phyloP scores from a whole-genome alignment of 2,113 vertebrate species.

The Eubucco bourcierii region DNA sequence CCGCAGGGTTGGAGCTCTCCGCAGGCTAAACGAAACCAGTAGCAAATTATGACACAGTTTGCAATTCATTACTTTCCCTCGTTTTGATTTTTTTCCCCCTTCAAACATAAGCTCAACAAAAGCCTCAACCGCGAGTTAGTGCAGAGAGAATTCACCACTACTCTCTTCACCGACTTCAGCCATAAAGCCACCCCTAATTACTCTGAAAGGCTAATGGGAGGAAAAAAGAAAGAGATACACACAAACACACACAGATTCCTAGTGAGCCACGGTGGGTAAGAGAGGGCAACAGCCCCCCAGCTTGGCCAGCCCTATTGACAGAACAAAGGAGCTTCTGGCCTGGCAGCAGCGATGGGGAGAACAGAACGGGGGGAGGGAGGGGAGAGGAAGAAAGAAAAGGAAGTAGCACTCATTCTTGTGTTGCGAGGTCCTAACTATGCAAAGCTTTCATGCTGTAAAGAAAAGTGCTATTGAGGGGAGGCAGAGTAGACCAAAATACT shows the following conservation, averaged over 20 bases:
- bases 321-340: conserved; percentile 39
- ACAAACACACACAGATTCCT: background rate
- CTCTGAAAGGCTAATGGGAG: background rate
- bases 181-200: conserved; percentile 39
- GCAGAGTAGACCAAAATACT: background rate
- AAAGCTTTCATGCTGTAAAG: background rate
- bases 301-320: background rate
- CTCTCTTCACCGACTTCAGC: background rate
- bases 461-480: conserved; percentile 57
- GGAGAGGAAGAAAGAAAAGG: conserved; percentile 15
- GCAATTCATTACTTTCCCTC: background rate
- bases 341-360: background rate
- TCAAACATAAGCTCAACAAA: background rate
- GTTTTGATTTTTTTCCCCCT: background rate
- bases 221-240: background rate
- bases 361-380: background rate
- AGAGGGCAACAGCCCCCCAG: background rate
- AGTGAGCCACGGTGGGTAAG: background rate
- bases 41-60: background rate
- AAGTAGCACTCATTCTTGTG: conserved; percentile 24
- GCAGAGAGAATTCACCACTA: background rate
- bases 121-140: background rate
- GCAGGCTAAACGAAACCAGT: background rate
- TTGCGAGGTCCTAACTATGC: background rate
- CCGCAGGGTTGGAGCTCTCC: background rate